Evolutionary conservation across 2,797 vertebrate genomes (phyloP).

Genomic region (Fringilla coelebs): DNA sequence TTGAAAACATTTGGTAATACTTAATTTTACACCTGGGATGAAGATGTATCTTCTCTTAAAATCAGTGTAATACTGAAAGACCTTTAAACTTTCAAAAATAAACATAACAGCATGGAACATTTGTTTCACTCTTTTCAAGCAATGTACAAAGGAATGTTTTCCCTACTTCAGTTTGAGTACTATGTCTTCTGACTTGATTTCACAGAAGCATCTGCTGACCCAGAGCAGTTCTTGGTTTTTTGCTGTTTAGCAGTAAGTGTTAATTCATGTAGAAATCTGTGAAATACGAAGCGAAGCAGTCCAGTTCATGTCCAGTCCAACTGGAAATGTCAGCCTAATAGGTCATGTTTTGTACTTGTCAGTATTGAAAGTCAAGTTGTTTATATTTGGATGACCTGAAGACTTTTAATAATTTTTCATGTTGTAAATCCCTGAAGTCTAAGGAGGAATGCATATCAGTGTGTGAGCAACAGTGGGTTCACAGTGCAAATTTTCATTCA

Average conservation of each 20-base stretch:
- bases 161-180: neutral
- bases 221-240: neutral
- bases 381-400: neutral
- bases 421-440: neutral
- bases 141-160: neutral
- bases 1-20: neutral
- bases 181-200: neutral
- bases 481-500: neutral
- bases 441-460: neutral
- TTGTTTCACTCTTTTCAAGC: neutral
- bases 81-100: neutral
- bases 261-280: slow-evolving; percentile 50
- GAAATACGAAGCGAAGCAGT: slow-evolving; percentile 20
- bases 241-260: neutral
- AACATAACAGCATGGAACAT: neutral
- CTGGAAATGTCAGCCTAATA: slow-evolving; percentile 2
- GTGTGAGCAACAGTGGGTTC: neutral
- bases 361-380: neutral
- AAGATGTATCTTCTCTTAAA: neutral
- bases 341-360: neutral
- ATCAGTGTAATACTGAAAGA: neutral
- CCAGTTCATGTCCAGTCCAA: neutral
- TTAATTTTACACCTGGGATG: neutral
- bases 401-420: neutral
- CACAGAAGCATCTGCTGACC: neutral